Evolutionary conservation across 2,113 vertebrate species (phyloP).

Genomic region (Beaufortia kweichowensis): DNA sequence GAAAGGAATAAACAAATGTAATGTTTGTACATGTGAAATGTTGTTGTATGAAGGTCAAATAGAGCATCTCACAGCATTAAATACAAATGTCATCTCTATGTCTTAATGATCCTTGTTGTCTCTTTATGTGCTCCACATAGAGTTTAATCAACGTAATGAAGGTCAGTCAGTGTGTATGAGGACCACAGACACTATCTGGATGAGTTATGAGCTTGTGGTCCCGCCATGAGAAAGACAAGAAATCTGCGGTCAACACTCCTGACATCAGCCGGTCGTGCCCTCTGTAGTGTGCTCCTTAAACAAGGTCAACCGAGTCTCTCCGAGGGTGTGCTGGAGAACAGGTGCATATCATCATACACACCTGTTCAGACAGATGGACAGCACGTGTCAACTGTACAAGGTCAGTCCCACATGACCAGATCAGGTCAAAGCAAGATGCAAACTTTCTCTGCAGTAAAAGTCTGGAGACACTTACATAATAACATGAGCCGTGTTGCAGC

Average conservation of each 20-base stretch:
- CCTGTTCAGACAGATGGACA: conserved; percentile 29
- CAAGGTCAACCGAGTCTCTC: conserved; percentile 1
- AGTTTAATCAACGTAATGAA: no score
- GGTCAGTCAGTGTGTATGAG: no score
- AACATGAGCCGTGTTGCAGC: not conserved
- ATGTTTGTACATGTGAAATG: no score
- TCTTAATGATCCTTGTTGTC: no score
- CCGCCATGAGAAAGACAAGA: not conserved
- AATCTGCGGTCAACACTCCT: not conserved
- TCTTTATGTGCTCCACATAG: no score
- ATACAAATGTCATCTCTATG: no score
- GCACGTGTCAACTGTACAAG: conserved; percentile 16
- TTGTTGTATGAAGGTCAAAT: no score
- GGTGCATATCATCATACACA: conserved; percentile 28
- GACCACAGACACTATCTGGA: not conserved
- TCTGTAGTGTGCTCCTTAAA: not conserved
- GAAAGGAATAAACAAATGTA: no score
- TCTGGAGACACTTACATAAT: not conserved
- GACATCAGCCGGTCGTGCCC: not conserved
- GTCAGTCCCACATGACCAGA: not conserved
- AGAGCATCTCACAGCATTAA: no score
- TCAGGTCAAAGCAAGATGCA: not conserved
- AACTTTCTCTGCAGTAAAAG: conserved; percentile 4
- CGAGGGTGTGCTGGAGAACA: conserved; percentile 23
- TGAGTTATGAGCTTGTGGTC: not conserved